Conservation (phyloP, 35 echinoderm and acorn worm genomes). For the Ophiothrix spiculata region DNA sequence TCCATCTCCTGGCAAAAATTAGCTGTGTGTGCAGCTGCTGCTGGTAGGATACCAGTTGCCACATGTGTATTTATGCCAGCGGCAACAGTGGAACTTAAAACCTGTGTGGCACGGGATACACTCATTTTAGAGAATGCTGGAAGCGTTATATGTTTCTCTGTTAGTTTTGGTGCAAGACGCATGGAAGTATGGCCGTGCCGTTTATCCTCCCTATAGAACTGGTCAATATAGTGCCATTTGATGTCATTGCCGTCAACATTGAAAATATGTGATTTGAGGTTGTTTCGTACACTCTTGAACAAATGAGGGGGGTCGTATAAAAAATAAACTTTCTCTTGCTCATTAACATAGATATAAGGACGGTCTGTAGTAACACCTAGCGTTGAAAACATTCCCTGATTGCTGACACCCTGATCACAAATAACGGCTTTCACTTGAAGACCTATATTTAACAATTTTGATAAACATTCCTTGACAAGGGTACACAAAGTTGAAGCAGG, state of each 20-base stretch:
- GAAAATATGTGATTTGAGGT: slow-evolving; percentile 47
- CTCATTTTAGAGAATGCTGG: slow-evolving; percentile 52
- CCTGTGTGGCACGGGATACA: slow-evolving; percentile 46
- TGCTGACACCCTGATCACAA: slow-evolving; percentile 59
- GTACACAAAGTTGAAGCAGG: not conserved
- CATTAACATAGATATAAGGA: slow-evolving; percentile 31
- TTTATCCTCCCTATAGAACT: slow-evolving; percentile 43
- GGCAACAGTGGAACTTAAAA: slow-evolving; percentile 47
- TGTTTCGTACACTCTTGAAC: slow-evolving; percentile 40
- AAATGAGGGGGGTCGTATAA: slow-evolving; percentile 60
- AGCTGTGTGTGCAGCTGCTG: slow-evolving; percentile 49
- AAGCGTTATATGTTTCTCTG: slow-evolving; percentile 18
- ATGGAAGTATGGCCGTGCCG: slow-evolving; percentile 16
- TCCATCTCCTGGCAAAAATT: slow-evolving; percentile 48
- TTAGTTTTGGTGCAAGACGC: slow-evolving; percentile 44
- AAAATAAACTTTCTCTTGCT: slow-evolving; percentile 34
- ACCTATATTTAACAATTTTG: slow-evolving; percentile 31
- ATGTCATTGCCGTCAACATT: slow-evolving; percentile 16
- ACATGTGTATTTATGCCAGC: slow-evolving; percentile 45
- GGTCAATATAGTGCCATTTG: slow-evolving; percentile 40
- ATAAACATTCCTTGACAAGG: slow-evolving; percentile 40
- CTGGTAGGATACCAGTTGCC: slow-evolving; percentile 35
- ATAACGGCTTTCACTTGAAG: slow-evolving; percentile 41
- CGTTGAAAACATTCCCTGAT: slow-evolving; percentile 28
- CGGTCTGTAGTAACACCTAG: slow-evolving; percentile 32